Base-by-base conservation (phyloP, 2,113 vertebrate genomes). In the Pomatostomus ruficeps region DNA sequence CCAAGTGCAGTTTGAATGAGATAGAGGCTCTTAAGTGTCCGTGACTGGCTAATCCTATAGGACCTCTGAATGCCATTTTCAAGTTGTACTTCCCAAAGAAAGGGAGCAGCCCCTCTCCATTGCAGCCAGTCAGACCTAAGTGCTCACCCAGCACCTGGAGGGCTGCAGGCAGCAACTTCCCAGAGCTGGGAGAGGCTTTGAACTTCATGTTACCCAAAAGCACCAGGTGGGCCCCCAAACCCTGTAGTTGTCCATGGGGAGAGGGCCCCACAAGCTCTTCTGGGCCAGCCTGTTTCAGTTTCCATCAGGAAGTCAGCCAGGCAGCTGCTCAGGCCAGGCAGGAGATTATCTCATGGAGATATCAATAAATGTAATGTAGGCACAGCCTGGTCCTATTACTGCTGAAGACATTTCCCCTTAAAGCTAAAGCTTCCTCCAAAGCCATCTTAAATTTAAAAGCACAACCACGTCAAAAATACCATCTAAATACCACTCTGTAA, bases 41-140 rank as follows among this genome's bases (percentile, higher is more conserved):
- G 5, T 5, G 23, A 11, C 61, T 80, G 19, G 43, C 43, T n/a
- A 49, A 61, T 3, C 23, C 43, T 33, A 1, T 4, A 68, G 14
- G 31, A 55, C 21, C 29, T 48, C 9, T 0, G 4, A 73, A 59
- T 40, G 26, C 9, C 12, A 8, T 83, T 83, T 91, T 36, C 42
- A 85, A 76, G 46, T 22, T 46, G 3, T 55, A 5, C 6, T 10
- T 54, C 24, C 43, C 26, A 77, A 81, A 72, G 29, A 54, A 76
- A 78, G 45, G n/a, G n/a, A n/a, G n/a, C 1, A 6, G 22, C 33
- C 43, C 6, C 14, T 33, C 25, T 55, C 29, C 63, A 2, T 0
- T 79, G 36, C 57, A 91, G 48, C 8, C 70, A 85, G 46, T 8
- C 11, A 21, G 5, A n/a, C 4, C 0, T 26, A 35, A 58, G 33